Evolutionary conservation across 2,797 vertebrate species (phyloP).

Genomic region (Aulostomus chinensis): DNA sequence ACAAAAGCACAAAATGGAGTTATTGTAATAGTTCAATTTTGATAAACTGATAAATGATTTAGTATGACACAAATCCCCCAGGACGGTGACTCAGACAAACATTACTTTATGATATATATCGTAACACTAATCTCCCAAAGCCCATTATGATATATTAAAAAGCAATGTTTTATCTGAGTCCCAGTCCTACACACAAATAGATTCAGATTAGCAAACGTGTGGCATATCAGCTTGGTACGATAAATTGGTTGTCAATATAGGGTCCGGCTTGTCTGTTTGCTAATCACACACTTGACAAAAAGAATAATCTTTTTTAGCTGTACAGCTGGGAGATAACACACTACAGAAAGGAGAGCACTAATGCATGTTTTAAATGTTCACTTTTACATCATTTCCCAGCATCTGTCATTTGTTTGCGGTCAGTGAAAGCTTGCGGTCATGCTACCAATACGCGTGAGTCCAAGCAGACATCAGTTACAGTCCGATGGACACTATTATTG

Average conservation of each 20-base stretch:
- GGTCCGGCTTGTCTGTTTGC: too few relatives aligned
- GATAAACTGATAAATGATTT: too few relatives aligned
- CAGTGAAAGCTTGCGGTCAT: conserved; percentile 7
- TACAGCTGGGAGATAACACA: too few relatives aligned
- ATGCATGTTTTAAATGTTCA: background rate
- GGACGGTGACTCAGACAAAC: too few relatives aligned
- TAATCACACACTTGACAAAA: too few relatives aligned
- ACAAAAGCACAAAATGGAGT: too few relatives aligned
- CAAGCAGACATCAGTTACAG: conserved; percentile 23
- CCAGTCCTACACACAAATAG: background rate
- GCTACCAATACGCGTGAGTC: conserved; percentile 11
- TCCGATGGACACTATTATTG: conserved; percentile 36
- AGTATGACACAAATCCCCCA: too few relatives aligned
- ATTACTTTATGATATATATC: too few relatives aligned
- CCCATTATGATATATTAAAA: background rate
- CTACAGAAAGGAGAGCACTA: background rate
- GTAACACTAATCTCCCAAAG: too few relatives aligned
- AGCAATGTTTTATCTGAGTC: background rate
- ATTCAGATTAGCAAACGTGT: background rate
- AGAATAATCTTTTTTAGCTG: too few relatives aligned
- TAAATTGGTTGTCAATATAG: too few relatives aligned
- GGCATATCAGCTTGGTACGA: background rate
- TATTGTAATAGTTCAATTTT: too few relatives aligned
- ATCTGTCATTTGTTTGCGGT: conserved; percentile 14
- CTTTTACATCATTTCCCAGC: conserved; percentile 14